Evolutionary conservation across 2,797 vertebrate genomes (phyloP), one percentile per base, ranked within the genome.

Genomic region (Sebastes miniatus): DNA sequence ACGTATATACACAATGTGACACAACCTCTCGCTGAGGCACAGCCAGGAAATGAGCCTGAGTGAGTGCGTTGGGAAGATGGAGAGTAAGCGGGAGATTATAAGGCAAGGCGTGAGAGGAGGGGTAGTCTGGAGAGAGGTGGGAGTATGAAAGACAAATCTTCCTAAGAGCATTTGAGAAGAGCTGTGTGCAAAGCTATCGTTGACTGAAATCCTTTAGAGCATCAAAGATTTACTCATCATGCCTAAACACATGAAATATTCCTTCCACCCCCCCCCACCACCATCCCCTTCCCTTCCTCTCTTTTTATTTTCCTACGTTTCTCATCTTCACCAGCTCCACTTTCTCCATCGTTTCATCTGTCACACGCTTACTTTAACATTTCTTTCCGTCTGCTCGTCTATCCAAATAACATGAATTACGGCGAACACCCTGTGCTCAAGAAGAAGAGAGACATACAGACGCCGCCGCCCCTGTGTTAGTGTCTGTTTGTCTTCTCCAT

Each of bases 121-220:
- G 91, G 85, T 86, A 91, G 91, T 93, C 88, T 90, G 92, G 73
- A 77, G 90, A 91, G 91, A 92, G 92, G 93, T 94, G 92, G 92
- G 93, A 93, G 92, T 92, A 93, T 94, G 93, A 94, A 95, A 95
- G 94, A 94, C 94, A 93, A 93, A 94, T 95, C 93, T 94, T 91
- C 89, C 91, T 92, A 92, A 92, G 92, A 93, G 88, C 75, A 61
- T 91, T 92, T 90, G 90, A 92, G 90, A 85, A 81, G 91, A 88
- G 93, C 88, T 84, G 69, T 83, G 84, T 77, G 92, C 87, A 90
- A 87, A 91, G 92, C 91, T 87, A 91, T 90, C 88, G 73, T 88
- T 87, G 91, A 94, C 90, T 90, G 79, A 93, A 93, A 94, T 93
- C 91, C 92, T 90, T 93, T 92, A 80, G 43, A 89, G 89, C 88